A percentile compares a stretch with the other conserved stretches of the same genome.
These are phyloP conservation scores for Pyrrhosoma nymphula DNA, from an alignment of 2,888 invertebrate genomes.

Conservation along the genomic window DNA sequence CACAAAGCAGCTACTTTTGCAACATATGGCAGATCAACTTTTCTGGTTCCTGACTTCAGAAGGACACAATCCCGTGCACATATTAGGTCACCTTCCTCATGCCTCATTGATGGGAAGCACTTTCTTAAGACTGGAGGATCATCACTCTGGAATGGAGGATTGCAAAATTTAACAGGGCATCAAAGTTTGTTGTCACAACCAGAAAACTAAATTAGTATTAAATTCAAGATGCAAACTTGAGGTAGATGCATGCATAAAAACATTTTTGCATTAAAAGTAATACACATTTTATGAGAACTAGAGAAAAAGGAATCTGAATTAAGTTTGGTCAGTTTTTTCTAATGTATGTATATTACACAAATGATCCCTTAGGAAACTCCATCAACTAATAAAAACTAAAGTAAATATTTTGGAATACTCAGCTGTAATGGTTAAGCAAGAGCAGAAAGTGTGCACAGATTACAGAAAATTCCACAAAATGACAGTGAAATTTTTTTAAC, in stretches of 20 bases:
- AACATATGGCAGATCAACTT: constrained; percentile 94
- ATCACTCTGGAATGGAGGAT: constrained; percentile 83
- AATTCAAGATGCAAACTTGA: neutral
- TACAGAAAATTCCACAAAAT: too few relatives aligned
- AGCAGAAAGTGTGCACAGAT: too few relatives aligned
- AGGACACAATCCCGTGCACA: constrained; percentile 94
- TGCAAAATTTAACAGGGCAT: neutral
- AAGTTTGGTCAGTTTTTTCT: too few relatives aligned
- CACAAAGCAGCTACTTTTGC: constrained; percentile 96
- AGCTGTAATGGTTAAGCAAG: too few relatives aligned
- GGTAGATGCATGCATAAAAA: neutral
- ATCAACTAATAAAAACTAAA: too few relatives aligned
- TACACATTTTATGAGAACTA: too few relatives aligned
- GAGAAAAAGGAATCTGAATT: too few relatives aligned
- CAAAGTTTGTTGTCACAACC: neutral
- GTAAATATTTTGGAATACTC: too few relatives aligned
- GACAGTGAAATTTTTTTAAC: too few relatives aligned
- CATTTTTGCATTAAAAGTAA: too few relatives aligned
- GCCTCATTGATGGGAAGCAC: constrained; percentile 95
- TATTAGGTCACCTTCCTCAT: constrained; percentile 92
- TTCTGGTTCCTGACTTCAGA: constrained; percentile 89
- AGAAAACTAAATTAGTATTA: neutral
- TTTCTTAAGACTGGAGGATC: constrained; percentile 86
- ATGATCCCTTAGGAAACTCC: too few relatives aligned
- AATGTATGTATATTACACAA: too few relatives aligned